Conservation (phyloP, 92 coral and sea anemone genomes). For the Palythoa heliodiscus region DNA sequence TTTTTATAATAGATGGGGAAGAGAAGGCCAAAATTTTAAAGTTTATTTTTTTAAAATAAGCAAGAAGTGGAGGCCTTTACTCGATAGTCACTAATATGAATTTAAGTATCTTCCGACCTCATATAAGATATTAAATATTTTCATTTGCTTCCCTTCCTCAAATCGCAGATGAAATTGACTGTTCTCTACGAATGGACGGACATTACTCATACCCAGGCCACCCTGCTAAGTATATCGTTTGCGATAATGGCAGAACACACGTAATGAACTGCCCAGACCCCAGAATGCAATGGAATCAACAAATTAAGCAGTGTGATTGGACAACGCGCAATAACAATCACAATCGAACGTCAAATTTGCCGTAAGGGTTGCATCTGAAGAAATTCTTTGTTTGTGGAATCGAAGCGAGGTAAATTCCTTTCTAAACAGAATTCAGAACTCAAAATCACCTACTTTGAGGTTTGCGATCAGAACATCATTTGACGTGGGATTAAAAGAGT, state of each 20-base stretch:
- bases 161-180: slow-evolving; percentile 15
- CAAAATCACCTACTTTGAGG: too few relatives aligned
- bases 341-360: neutral
- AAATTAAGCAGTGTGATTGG: slow-evolving; percentile 27
- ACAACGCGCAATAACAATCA: neutral
- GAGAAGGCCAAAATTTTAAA: too few relatives aligned
- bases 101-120: neutral
- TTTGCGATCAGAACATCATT: too few relatives aligned
- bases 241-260: slow-evolving; percentile 41
- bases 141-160: neutral
- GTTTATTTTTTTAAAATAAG: too few relatives aligned
- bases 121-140: neutral
- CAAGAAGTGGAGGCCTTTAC: too few relatives aligned
- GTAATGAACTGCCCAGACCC: slow-evolving; percentile 33
- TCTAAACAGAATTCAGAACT: too few relatives aligned
- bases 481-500: too few relatives aligned
- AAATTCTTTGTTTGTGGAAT: neutral
- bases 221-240: slow-evolving; percentile 25
- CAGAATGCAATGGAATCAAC: slow-evolving; percentile 29
- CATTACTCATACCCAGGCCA: slow-evolving; percentile 18
- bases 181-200: slow-evolving; percentile 14
- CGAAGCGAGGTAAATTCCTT: too few relatives aligned
- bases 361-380: neutral
- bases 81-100: too few relatives aligned
- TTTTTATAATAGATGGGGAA: too few relatives aligned